Evolutionary conservation across 2,797 vertebrate genomes (phyloP).

Genomic region (Anableps anableps): DNA sequence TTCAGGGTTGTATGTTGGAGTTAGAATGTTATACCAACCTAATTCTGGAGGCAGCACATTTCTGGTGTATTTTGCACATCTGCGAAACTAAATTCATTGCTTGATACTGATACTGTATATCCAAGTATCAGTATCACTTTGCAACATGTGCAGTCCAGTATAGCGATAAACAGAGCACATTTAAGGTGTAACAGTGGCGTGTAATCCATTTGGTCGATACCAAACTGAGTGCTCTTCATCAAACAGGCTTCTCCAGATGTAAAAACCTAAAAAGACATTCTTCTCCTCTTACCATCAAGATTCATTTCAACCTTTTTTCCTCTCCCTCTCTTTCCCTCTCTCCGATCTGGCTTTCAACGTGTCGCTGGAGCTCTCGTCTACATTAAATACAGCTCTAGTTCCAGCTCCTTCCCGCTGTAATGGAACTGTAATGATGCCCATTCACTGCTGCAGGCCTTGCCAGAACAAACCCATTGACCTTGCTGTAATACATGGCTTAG

Average conservation of each 20-base stretch:
- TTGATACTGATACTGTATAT: no score
- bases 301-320: conserved; percentile 10
- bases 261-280: conserved; percentile 29
- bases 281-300: conserved; percentile 12
- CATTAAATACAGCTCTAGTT: conserved; percentile 54
- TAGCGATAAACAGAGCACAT: no score
- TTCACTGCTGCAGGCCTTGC: conserved; percentile 48
- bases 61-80: no score
- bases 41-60: no score
- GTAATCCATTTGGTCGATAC: not conserved
- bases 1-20: no score
- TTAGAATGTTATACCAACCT: no score
- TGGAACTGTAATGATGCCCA: conserved; percentile 67
- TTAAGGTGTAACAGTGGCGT: no score
- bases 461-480: conserved; percentile 73
- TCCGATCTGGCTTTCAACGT: conserved; percentile 11
- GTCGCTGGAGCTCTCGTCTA: conserved; percentile 46
- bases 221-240: not conserved
- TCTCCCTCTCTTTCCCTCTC: not conserved
- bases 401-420: conserved; percentile 55
- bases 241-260: conserved; percentile 25
- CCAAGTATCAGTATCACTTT: no score
- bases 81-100: no score
- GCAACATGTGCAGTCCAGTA: no score
- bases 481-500: conserved; percentile 44